A percentile compares a stretch with the other conserved stretches of the same genome.
These are phyloP conservation scores for Pogona vitticeps DNA, from an alignment of 2,113 vertebrate species.

Conservation along the genomic window DNA sequence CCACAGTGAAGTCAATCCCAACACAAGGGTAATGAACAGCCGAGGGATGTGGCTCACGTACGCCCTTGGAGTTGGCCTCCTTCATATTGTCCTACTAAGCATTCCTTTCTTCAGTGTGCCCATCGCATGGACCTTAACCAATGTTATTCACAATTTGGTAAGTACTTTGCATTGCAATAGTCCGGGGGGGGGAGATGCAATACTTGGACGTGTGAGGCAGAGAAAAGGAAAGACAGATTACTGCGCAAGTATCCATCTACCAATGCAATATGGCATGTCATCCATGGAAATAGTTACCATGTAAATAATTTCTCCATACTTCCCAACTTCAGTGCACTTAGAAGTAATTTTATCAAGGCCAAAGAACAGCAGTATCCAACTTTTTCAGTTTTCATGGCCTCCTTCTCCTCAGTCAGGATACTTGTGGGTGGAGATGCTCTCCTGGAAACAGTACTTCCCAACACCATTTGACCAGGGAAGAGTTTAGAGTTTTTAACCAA, in stretches of 20 bases:
- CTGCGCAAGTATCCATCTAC: too few species aligned
- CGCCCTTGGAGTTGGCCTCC: constrained; percentile 89
- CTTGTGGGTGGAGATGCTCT: not conserved
- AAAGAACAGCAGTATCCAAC: not conserved
- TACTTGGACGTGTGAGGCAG: too few species aligned
- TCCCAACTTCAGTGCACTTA: too few species aligned
- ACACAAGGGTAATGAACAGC: constrained; percentile 97
- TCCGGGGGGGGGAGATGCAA: not conserved
- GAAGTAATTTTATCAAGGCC: too few species aligned
- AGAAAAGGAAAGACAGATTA: not conserved
- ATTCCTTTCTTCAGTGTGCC: constrained; percentile 98
- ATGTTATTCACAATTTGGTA: constrained; percentile 98
- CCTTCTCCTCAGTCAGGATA: too few species aligned
- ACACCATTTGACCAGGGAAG: not conserved
- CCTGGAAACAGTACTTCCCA: not conserved
- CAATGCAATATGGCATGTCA: too few species aligned
- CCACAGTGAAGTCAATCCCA: constrained; percentile 98
- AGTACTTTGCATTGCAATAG: constrained; percentile 61
- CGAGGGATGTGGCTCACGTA: constrained; percentile 98
- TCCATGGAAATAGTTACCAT: too few species aligned
- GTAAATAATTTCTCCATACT: too few species aligned
- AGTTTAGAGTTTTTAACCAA: not conserved
- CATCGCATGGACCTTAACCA: constrained; percentile 96
- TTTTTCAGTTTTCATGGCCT: too few species aligned
- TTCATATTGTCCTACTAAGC: constrained; percentile 96